A percentile compares a stretch with the other conserved stretches of the same genome.
Conservation (phyloP, 2,888 invertebrate genomes). For the Hedychridium roseum region DNA sequence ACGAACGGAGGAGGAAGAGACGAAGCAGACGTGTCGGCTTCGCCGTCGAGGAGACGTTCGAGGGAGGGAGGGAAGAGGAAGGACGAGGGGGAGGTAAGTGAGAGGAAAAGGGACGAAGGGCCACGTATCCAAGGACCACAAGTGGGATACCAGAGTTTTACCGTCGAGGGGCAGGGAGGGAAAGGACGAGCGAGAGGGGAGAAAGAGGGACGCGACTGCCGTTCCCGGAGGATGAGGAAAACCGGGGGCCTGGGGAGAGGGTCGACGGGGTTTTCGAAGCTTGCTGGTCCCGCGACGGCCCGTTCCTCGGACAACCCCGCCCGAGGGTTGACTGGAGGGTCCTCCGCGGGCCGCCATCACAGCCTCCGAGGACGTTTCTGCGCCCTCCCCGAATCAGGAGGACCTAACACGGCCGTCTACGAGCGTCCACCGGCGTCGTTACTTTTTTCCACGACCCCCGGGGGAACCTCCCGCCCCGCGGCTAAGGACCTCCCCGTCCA, state of each 20-base stretch:
- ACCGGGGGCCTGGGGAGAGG: too few species aligned
- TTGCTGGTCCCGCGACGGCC: too few species aligned
- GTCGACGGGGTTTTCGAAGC: too few species aligned
- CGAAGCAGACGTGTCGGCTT: conserved; percentile 20
- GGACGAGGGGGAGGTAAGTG: conserved; percentile 13
- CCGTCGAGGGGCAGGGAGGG: too few species aligned
- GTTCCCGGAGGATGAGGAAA: too few species aligned
- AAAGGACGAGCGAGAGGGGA: conserved; percentile 2
- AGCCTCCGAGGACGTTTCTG: conserved; percentile 16
- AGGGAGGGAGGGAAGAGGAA: conserved; percentile 20
- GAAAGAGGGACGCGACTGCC: conserved; percentile 3
- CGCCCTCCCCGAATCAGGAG: too few species aligned
- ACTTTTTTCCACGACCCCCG: not conserved
- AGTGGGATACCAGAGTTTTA: too few species aligned
- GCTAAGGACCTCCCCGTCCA: too few species aligned
- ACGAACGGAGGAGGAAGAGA: conserved; percentile 27
- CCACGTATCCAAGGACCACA: too few species aligned
- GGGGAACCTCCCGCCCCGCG: too few species aligned
- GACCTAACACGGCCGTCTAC: too few species aligned
- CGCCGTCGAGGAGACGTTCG: conserved; percentile 35
- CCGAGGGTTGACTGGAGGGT: conserved; percentile 22
- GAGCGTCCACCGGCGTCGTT: not conserved
- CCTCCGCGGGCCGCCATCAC: conserved; percentile 38
- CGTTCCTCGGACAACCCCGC: conserved; percentile 5
- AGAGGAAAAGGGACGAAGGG: not conserved